These are phyloP conservation scores for Muraenolepis orangiensis DNA, from an alignment of 2,797 vertebrate species.

Conservation along the genomic window DNA sequence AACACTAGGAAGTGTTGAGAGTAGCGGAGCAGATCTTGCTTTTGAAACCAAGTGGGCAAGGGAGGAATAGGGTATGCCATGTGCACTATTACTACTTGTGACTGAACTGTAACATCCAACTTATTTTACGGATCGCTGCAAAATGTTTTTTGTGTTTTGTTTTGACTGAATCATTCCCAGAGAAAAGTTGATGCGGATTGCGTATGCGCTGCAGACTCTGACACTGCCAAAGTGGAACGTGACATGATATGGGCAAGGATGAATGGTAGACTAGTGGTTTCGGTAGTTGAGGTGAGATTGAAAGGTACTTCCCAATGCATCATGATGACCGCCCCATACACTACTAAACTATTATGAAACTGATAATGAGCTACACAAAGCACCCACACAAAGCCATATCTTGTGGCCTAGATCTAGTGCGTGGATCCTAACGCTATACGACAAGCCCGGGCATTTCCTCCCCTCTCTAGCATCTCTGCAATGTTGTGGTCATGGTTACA, in stretches of 20 bases:
- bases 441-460: slow-evolving; percentile 32
- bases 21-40: slow-evolving; percentile 34
- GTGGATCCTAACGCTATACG: slow-evolving; percentile 51
- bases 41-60: slow-evolving; percentile 57
- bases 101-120: slow-evolving; percentile 33
- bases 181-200: slow-evolving; percentile 44
- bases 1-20: slow-evolving; percentile 43
- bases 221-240: slow-evolving; percentile 38
- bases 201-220: slow-evolving; percentile 14
- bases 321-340: slow-evolving; percentile 38
- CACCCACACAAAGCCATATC: slow-evolving; percentile 39
- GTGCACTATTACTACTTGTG: slow-evolving; percentile 42
- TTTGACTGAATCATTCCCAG: slow-evolving; percentile 62
- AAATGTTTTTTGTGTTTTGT: slow-evolving; percentile 22
- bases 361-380: slow-evolving; percentile 40
- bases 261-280: slow-evolving; percentile 41
- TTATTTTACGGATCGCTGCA: slow-evolving; percentile 30
- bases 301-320: slow-evolving; percentile 35
- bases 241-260: slow-evolving; percentile 26
- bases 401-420: slow-evolving; percentile 27
- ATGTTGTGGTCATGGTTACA: slow-evolving; percentile 25
- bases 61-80: slow-evolving; percentile 34
- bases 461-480: slow-evolving; percentile 44
- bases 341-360: slow-evolving; percentile 42
- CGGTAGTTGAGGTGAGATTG: slow-evolving; percentile 20